Evolutionary conservation across 2,888 invertebrate genomes (phyloP).

Genomic region (Himalopsyche anomala): DNA sequence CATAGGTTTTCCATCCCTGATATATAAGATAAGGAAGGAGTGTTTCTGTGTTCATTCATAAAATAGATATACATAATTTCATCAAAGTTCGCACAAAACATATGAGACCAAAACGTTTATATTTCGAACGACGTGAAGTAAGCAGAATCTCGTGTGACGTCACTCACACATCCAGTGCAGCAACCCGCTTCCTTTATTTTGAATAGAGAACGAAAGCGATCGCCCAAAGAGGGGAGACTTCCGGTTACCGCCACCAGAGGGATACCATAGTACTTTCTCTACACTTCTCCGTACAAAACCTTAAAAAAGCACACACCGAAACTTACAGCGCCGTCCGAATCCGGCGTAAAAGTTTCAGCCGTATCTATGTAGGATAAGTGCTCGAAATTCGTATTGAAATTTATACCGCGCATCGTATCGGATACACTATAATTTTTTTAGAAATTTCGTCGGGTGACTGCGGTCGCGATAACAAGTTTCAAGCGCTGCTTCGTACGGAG

Average conservation of each 20-base stretch:
- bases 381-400: slow-evolving; percentile 45
- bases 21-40: too few relatives aligned
- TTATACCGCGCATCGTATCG: slow-evolving; percentile 50
- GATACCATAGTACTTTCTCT: slow-evolving; percentile 41
- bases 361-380: slow-evolving; percentile 7
- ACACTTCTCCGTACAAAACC: slow-evolving; percentile 35
- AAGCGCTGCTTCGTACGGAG: slow-evolving; percentile 3
- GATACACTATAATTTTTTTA: slow-evolving; percentile 53
- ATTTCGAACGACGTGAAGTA: slow-evolving; percentile 13
- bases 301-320: slow-evolving; percentile 36
- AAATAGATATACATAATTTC: background rate
- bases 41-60: background rate
- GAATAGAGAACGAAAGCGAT: slow-evolving; percentile 60
- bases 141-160: slow-evolving; percentile 53
- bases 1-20: too few relatives aligned
- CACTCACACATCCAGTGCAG: slow-evolving; percentile 56
- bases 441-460: slow-evolving; percentile 48
- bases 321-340: slow-evolving; percentile 8
- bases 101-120: slow-evolving; percentile 8
- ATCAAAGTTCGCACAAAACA: slow-evolving; percentile 3
- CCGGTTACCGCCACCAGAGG: slow-evolving; percentile 53
- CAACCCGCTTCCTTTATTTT: slow-evolving; percentile 57
- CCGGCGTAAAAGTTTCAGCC: slow-evolving; percentile 47
- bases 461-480: slow-evolving; percentile 42
- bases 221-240: slow-evolving; percentile 61